These are phyloP conservation scores for Falco columbarius DNA, from an alignment of 2,797 vertebrate genomes.

Conservation along the genomic window DNA sequence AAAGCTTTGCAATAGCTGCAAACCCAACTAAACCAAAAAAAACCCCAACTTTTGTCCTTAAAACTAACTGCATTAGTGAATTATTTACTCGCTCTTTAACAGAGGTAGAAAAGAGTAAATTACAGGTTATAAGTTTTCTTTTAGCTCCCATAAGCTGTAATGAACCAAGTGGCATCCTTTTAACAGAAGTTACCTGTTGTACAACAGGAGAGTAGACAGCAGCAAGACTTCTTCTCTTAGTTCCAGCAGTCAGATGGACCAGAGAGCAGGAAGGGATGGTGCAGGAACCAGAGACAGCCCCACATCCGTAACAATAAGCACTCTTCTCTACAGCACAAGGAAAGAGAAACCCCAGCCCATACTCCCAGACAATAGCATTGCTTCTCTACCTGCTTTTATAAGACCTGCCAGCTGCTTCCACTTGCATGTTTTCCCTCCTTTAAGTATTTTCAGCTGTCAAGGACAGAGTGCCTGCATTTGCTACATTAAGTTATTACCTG, in stretches of 20 bases:
- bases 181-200: neutral
- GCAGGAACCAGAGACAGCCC: neutral
- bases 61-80: neutral
- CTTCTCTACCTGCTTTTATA: neutral
- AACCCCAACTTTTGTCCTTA: neutral
- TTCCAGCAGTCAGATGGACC: accelerated
- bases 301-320: accelerated
- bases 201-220: accelerated
- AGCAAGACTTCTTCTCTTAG: neutral
- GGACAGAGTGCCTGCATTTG: neutral
- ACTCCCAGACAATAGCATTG: accelerated
- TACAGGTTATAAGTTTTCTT: neutral
- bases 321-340: accelerated
- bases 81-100: neutral
- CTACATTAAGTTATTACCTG: neutral
- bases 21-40: neutral
- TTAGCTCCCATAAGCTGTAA: accelerated
- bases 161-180: accelerated
- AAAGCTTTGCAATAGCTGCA: neutral
- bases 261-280: accelerated
- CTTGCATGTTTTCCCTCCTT: neutral
- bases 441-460: neutral
- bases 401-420: neutral
- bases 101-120: neutral
- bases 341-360: neutral